Conservation (phyloP, 2,888 invertebrate genomes). For the Drosophila mettleri region DNA sequence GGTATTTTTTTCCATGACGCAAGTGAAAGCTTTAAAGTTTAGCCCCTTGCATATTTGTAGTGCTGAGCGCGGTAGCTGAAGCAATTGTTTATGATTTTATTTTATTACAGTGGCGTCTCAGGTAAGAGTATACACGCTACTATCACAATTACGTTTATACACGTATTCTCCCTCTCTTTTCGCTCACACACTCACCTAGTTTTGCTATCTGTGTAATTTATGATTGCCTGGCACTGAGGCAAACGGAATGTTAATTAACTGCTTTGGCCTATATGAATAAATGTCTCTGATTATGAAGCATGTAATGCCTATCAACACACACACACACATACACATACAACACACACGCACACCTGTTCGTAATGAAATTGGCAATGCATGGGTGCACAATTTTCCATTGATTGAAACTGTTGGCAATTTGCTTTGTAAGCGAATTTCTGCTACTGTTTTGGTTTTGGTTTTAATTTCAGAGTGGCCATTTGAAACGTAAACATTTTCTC, state of each 20-base stretch:
- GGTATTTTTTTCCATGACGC: neutral
- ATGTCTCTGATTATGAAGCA: constrained; percentile 51
- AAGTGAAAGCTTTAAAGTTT: neutral
- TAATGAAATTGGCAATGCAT: constrained; percentile 62
- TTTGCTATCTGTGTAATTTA: constrained; percentile 6
- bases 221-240: constrained; percentile 33
- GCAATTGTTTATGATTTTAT: constrained; percentile 7
- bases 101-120: constrained; percentile 15
- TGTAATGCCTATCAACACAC: constrained; percentile 16
- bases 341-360: constrained; percentile 12
- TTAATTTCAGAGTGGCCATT: constrained; percentile 16
- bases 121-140: neutral
- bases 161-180: neutral
- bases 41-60: too few species aligned
- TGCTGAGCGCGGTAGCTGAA: neutral
- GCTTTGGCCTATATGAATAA: constrained; percentile 52
- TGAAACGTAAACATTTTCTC: constrained; percentile 10
- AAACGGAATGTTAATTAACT: constrained; percentile 72
- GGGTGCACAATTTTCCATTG: constrained; percentile 30
- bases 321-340: constrained; percentile 10
- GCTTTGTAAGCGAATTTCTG: constrained; percentile 46
- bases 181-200: neutral
- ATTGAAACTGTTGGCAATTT: constrained; percentile 56
- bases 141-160: neutral
- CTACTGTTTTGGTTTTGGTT: neutral